Conservation (phyloP, 2,797 vertebrate species). For the Avahi laniger region DNA sequence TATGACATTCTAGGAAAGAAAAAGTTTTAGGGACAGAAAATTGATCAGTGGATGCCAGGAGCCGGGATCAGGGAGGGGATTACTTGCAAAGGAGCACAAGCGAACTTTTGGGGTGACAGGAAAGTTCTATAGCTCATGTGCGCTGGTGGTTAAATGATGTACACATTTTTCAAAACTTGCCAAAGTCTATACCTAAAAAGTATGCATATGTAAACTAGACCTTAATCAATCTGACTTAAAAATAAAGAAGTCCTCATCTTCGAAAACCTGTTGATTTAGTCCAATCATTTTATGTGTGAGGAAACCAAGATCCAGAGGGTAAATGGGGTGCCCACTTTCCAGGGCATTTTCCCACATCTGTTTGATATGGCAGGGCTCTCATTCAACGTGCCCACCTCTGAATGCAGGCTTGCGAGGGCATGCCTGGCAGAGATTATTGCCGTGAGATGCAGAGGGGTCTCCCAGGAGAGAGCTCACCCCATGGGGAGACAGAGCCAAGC, state of each 20-base stretch:
- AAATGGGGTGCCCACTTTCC: background rate
- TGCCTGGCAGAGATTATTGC: background rate
- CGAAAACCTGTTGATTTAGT: background rate
- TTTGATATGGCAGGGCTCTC: background rate
- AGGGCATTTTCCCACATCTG: background rate
- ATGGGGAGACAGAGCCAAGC: background rate
- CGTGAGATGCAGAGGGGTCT: background rate
- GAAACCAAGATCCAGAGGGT: background rate
- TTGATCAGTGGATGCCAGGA: background rate
- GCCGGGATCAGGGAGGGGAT: background rate
- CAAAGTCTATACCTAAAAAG: background rate
- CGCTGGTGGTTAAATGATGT: background rate
- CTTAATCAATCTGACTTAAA: background rate
- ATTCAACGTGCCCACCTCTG: accelerated
- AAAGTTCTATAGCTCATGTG: background rate
- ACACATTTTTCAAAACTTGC: background rate
- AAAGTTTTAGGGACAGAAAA: background rate
- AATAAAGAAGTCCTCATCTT: background rate
- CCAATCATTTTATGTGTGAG: background rate
- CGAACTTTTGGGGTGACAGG: background rate
- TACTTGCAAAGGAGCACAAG: background rate
- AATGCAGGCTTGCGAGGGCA: background rate
- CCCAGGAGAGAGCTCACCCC: background rate
- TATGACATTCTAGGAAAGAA: background rate
- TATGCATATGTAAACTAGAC: background rate